Evolutionary conservation across 2,113 vertebrate species (phyloP).

Genomic region (Mirza zaza): DNA sequence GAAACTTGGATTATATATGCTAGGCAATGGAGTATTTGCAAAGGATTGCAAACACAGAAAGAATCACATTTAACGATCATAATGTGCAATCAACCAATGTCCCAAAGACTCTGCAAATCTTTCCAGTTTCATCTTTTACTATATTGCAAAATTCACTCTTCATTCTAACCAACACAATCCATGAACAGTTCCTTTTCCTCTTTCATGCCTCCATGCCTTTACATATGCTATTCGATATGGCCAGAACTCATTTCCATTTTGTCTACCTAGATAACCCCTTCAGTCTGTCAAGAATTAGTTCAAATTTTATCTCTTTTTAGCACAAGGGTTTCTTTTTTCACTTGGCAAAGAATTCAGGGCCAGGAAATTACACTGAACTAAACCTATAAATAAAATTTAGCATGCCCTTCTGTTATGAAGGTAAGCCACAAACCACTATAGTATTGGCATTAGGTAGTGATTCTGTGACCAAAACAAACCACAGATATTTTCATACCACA

Average conservation of each 20-base stretch:
- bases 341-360: not conserved
- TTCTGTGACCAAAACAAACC: slow-evolving; percentile 45
- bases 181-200: not conserved
- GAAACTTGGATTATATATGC: not conserved
- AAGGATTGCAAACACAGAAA: slow-evolving; percentile 1
- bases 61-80: not conserved
- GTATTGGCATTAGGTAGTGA: not conserved
- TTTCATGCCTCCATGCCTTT: not conserved
- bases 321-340: not conserved
- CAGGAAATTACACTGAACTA: not conserved
- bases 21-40: not conserved
- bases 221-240: not conserved
- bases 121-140: not conserved
- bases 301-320: not conserved
- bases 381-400: slow-evolving; percentile 22
- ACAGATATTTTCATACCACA: not conserved
- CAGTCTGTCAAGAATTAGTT: not conserved
- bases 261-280: not conserved
- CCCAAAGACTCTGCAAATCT: not conserved
- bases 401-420: not conserved
- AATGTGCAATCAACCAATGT: not conserved
- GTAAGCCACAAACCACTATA: slow-evolving; percentile 3
- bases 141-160: not conserved
- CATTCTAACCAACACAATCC: not conserved
- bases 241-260: not conserved